Conservation (phyloP, 2,797 vertebrate species). For the Notolabrus celidotus region DNA sequence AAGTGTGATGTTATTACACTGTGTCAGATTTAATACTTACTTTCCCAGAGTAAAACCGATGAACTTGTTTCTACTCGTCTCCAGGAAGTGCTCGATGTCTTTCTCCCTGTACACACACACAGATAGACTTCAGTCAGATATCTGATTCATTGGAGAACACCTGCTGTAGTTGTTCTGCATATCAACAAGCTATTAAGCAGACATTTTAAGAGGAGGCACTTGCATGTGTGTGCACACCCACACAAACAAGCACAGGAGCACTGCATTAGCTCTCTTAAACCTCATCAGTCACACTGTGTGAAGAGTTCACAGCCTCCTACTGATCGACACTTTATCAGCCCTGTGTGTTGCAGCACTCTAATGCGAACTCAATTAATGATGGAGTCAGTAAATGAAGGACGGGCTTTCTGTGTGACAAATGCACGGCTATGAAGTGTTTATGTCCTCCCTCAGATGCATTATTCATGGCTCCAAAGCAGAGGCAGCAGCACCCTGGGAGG, state of each 20-base stretch:
- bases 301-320: conserved; percentile 25
- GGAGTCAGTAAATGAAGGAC: not conserved
- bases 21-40: conserved; percentile 81
- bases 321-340: conserved; percentile 31
- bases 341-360: not conserved
- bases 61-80: conserved; percentile 97
- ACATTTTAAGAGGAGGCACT: conserved; percentile 1
- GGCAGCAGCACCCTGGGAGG: conserved; percentile 38
- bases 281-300: conserved; percentile 48
- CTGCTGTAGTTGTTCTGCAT: conserved; percentile 15
- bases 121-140: conserved; percentile 14
- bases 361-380: conserved; percentile 3
- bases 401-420: conserved; percentile 26
- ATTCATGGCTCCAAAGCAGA: conserved; percentile 57
- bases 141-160: not conserved
- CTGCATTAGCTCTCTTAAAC: conserved; percentile 29
- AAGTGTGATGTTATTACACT: not conserved
- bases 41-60: conserved; percentile 97
- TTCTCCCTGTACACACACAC: conserved; percentile 88
- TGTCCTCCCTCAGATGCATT: conserved; percentile 52
- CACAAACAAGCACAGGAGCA: conserved; percentile 6
- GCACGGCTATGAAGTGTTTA: not conserved
- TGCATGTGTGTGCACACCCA: conserved; percentile 1
- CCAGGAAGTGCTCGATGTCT: conserved; percentile 97
- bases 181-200: not conserved